Percentiles rank a stretch among this genome's conserved stretches.
These are phyloP conservation scores for Piaya cayana DNA, from an alignment of 2,113 vertebrate genomes.

Conservation along the genomic window DNA sequence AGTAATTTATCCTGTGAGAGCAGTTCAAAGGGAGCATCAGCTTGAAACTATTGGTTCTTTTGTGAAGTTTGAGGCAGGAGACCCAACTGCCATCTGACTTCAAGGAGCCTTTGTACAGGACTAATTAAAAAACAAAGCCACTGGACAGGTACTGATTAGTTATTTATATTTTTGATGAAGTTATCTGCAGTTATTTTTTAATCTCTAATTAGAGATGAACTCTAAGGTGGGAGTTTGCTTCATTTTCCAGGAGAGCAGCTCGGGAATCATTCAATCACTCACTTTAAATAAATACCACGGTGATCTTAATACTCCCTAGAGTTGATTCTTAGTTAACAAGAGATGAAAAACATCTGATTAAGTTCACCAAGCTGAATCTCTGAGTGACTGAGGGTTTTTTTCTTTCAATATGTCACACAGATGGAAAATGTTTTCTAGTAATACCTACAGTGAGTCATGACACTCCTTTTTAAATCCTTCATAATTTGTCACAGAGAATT, in stretches of 20 bases:
- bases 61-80: constrained; percentile 64
- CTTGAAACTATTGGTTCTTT: constrained; percentile 54
- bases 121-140: constrained; percentile 61
- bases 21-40: constrained; percentile 71
- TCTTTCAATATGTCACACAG: constrained; percentile 52
- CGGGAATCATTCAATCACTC: constrained; percentile 32
- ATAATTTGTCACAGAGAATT: constrained; percentile 56
- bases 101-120: constrained; percentile 43
- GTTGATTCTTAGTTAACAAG: constrained; percentile 13
- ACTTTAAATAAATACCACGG: constrained; percentile 16
- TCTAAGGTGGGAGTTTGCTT: constrained; percentile 26
- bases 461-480: constrained; percentile 41
- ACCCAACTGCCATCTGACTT: constrained; percentile 55
- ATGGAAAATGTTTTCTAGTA: constrained; percentile 70
- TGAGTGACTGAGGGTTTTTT: constrained; percentile 43
- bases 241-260: constrained; percentile 39
- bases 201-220: constrained; percentile 69
- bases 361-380: constrained; percentile 23
- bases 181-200: constrained; percentile 48
- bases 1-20: constrained; percentile 69
- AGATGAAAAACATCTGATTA: constrained; percentile 12
- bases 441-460: constrained; percentile 46
- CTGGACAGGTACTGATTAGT: constrained; percentile 15
- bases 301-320: constrained; percentile 23
- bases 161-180: constrained; percentile 61